Conservation (phyloP, 92 coral and sea anemone species). For the Actinernus sp. region DNA sequence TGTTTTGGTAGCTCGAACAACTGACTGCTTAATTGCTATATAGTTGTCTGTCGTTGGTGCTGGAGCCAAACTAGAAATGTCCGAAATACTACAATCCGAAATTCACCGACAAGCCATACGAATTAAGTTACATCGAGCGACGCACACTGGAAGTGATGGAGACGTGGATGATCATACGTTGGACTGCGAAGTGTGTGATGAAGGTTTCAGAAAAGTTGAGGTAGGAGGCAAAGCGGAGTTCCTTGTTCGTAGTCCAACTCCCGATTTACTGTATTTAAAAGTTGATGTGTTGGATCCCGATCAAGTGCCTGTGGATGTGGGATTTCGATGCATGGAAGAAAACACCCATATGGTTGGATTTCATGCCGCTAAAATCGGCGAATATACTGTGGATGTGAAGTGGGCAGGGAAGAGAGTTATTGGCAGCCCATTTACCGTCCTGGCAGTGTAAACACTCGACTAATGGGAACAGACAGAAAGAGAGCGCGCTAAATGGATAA, state of each 20-base stretch:
- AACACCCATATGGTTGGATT: conserved; percentile 15
- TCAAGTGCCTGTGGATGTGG: conserved; percentile 7
- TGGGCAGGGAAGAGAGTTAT: conserved; percentile 9
- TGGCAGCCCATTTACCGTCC: conserved; percentile 19
- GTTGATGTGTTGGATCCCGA: conserved; percentile 4
- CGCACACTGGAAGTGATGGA: too few relatives aligned
- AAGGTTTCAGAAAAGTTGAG: conserved; percentile 4
- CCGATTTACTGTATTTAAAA: conserved; percentile 9
- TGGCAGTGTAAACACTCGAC: conserved; percentile 4
- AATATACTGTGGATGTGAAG: conserved; percentile 9
- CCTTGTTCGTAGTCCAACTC: conserved; percentile 17
- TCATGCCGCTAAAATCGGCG: conserved; percentile 2
- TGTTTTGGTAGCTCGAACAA: too few relatives aligned
- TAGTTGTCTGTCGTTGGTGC: too few relatives aligned
- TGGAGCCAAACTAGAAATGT: too few relatives aligned
- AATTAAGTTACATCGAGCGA: conserved; percentile 11
- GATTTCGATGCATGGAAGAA: conserved; percentile 17
- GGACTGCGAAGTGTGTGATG: conserved; percentile 26
- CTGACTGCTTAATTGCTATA: too few relatives aligned
- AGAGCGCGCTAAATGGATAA: too few relatives aligned
- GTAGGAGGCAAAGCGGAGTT: conserved; percentile 16
- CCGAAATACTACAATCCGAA: conserved; percentile 17
- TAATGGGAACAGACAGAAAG: too few relatives aligned
- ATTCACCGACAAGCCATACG: conserved; percentile 17
- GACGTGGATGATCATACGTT: neutral